A percentile compares a stretch with the other conserved stretches of the same genome.
Conservation (phyloP, 2,888 invertebrate species). For the Drosophila engyochracea region DNA sequence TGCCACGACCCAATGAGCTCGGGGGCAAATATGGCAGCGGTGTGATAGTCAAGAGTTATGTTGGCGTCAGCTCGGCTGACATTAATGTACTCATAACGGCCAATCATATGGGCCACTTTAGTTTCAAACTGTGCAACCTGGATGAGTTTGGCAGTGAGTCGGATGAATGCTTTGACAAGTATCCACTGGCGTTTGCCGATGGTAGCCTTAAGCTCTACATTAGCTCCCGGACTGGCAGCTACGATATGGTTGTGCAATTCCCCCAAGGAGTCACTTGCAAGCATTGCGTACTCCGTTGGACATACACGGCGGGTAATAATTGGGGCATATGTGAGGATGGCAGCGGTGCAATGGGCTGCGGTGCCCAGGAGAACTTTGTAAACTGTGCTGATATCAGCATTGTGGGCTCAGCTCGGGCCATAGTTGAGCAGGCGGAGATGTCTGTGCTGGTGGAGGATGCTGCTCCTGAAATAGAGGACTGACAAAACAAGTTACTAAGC, state of each 20-base stretch:
- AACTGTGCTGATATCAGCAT: conserved; percentile 86
- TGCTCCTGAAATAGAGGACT: background rate
- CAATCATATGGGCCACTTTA: conserved; percentile 86
- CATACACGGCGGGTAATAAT: conserved; percentile 86
- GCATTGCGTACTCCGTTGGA: conserved; percentile 87
- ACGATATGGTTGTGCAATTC: conserved; percentile 64
- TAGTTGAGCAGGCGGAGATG: conserved; percentile 33
- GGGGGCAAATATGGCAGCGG: conserved; percentile 87
- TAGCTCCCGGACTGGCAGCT: conserved; percentile 63
- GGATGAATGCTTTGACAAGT: conserved; percentile 86
- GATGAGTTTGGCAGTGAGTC: conserved; percentile 85
- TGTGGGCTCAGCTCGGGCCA: conserved; percentile 26
- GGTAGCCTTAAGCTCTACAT: conserved; percentile 73
- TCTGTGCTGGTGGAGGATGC: conserved; percentile 18
- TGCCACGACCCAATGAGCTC: conserved; percentile 86
- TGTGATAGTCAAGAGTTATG: conserved; percentile 85
- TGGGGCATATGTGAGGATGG: conserved; percentile 86
- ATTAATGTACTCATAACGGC: conserved; percentile 85
- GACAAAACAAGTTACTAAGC: conserved; percentile 6
- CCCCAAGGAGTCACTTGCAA: conserved; percentile 86
- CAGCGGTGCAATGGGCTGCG: conserved; percentile 85
- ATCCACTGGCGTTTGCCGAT: conserved; percentile 82
- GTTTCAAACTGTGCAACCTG: conserved; percentile 86
- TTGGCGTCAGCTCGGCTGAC: conserved; percentile 60
- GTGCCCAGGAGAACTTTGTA: conserved; percentile 86